Evolutionary conservation across 1,140 invertebrate species (phyloP), one percentile per base, ranked within the genome.

Genomic region (Aphelenchoides besseyi): DNA sequence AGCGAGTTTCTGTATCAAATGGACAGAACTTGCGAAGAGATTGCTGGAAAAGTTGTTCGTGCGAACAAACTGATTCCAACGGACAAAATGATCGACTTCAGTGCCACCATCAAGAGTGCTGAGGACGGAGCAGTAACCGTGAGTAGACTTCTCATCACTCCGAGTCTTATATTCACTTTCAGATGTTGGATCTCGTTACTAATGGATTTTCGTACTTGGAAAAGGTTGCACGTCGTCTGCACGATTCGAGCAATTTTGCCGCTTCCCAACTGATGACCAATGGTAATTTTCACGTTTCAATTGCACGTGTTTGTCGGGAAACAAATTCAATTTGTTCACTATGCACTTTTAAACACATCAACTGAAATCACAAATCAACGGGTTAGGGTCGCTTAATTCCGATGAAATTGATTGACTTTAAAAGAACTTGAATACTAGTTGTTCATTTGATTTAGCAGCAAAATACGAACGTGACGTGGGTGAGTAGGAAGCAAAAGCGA

Each of bases 41-140:
- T 57, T 37, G 74, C 73, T 12, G 69, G 61, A 23, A 26, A 69
- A 32, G 36, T 59, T 9, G 61, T 78, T 1, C 54, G 78, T 2
- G 70, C 78, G 23, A n/a, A 73, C 9, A 78, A 80, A 61, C 61
- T 69, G 9, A 74, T 78, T 30, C 76, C 76, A 3, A 48, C 63
- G 9, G 76, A 78, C 33, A 78, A 79, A 30, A 66, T 37, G 28
- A 0, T 66, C 32, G 63, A 66, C 36, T 30, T 33, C n/a, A 32
- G 12, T 53, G 16, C 16, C 63, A 33, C 30, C 30, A 16, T 61
- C n/a, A 16, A 61, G 33, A 48, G 12, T 23, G 41, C 12, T 23
- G 23, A 48, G 12, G 41, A 23, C 12, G 23, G 12, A 23, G 23
- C 41, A 23, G 23, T n/a, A 16, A 41, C 35, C 70, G 0, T 30